These are phyloP conservation scores for Oxygymnocypris stewartii DNA, from an alignment of 2,113 vertebrate species.

Conservation along the genomic window DNA sequence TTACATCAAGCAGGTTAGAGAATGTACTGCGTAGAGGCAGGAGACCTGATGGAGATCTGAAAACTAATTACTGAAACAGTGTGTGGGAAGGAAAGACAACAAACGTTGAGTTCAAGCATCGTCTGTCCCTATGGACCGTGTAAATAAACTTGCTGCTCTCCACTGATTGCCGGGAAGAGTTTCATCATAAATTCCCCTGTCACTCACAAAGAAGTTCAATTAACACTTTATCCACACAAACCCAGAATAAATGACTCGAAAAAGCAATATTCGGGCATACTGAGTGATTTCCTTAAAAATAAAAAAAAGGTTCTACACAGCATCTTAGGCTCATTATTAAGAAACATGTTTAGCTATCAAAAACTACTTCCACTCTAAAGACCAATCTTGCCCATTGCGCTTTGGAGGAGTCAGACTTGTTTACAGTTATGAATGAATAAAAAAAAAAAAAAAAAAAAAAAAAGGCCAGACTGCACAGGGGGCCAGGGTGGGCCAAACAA, in stretches of 20 bases:
- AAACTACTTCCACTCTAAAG: neutral
- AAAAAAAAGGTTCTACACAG: neutral
- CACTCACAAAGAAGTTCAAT: slow-evolving; percentile 32
- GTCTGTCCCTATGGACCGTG: slow-evolving; percentile 66
- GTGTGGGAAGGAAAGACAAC: slow-evolving; percentile 46
- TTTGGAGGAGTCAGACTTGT: too few species aligned
- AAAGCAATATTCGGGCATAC: neutral
- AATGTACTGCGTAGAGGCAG: slow-evolving; percentile 55
- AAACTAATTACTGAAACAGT: slow-evolving; percentile 64
- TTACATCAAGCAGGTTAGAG: slow-evolving; percentile 38
- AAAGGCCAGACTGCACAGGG: too few species aligned
- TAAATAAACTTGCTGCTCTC: slow-evolving; percentile 46
- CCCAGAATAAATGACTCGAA: neutral
- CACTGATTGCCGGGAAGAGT: slow-evolving; percentile 16
- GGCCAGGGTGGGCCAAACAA: too few species aligned
- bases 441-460: too few species aligned
- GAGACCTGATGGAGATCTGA: slow-evolving; percentile 56
- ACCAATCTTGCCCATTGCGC: too few species aligned
- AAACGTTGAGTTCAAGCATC: slow-evolving; percentile 56
- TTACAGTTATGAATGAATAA: too few species aligned
- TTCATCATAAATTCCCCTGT: slow-evolving; percentile 36
- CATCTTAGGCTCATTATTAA: neutral
- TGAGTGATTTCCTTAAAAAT: neutral
- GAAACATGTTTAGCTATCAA: neutral
- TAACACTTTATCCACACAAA: slow-evolving; percentile 24